Percentiles rank a stretch among this genome's conserved stretches.
Evolutionary conservation across 2,888 invertebrate species (phyloP).

Genomic region (Ophioninae sp.): DNA sequence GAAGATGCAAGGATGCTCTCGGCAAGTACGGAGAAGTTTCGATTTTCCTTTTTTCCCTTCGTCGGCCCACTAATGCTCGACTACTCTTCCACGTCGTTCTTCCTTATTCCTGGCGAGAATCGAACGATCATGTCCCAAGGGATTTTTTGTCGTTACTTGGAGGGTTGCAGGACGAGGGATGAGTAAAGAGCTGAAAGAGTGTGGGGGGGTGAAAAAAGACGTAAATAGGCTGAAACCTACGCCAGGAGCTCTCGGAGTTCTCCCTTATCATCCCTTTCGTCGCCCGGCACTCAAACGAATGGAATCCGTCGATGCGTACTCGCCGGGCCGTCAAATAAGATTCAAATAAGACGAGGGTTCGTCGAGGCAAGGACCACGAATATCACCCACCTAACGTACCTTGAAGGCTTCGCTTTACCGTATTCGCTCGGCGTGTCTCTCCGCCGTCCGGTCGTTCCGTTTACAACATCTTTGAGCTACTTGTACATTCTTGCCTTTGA

Average conservation of each 20-base stretch:
- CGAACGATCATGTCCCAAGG: neutral
- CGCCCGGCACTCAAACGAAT: conserved; percentile 72
- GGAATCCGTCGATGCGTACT: conserved; percentile 74
- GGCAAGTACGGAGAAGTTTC: too few relatives aligned
- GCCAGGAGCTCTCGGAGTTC: conserved; percentile 69
- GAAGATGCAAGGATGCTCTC: too few relatives aligned
- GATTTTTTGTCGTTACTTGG: neutral
- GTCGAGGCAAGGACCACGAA: conserved; percentile 34
- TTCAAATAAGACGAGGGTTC: conserved; percentile 72
- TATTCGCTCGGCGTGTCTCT: conserved; percentile 14
- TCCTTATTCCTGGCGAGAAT: neutral
- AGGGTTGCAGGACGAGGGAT: neutral
- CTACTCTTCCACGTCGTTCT: neutral
- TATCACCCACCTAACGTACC: conserved; percentile 9
- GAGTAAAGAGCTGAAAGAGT: neutral
- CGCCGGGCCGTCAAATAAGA: conserved; percentile 71
- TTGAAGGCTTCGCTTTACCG: neutral
- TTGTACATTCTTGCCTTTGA: neutral
- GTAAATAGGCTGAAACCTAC: conserved; percentile 67
- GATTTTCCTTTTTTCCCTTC: too few relatives aligned
- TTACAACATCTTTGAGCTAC: neutral
- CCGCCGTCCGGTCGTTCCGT: conserved; percentile 9
- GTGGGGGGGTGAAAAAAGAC: conserved; percentile 23
- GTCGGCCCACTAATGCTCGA: neutral
- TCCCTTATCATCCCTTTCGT: conserved; percentile 61